Evolutionary conservation across 1,140 invertebrate genomes (phyloP).

Genomic region (Leguminivora glycinivorella): DNA sequence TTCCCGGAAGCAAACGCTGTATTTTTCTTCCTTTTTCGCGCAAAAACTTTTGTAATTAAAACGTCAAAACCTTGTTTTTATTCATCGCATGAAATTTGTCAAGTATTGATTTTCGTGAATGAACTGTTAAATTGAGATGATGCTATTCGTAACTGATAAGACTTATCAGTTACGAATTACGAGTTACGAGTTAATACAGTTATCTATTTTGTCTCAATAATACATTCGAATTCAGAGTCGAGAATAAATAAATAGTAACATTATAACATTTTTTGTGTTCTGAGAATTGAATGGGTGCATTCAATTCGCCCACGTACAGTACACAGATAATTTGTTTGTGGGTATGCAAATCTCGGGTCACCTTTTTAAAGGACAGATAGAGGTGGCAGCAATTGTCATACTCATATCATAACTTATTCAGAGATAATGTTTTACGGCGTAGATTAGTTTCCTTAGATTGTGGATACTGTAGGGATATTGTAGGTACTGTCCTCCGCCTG

Average conservation of each 20-base stretch:
- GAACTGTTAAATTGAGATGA: not conserved
- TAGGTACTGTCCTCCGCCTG: too few species aligned
- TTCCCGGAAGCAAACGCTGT: constrained; percentile 18
- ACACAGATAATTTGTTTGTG: not conserved
- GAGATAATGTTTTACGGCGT: not conserved
- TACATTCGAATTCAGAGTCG: too few species aligned
- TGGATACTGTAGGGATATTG: too few species aligned
- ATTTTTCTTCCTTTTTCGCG: constrained; percentile 16
- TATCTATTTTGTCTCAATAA: too few species aligned
- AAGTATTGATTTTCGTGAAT: constrained; percentile 8
- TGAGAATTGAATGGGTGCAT: not conserved
- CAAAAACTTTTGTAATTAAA: constrained; percentile 26
- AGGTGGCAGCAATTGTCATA: constrained; percentile 8
- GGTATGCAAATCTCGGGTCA: not conserved
- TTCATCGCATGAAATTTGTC: constrained; percentile 1
- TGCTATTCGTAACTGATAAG: not conserved
- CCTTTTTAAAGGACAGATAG: not conserved
- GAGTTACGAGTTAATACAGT: too few species aligned
- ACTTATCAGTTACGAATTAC: too few species aligned
- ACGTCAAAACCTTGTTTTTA: constrained; percentile 20
- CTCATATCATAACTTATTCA: too few species aligned
- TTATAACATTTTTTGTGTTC: not conserved
- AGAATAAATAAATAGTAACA: not conserved
- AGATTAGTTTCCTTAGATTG: not conserved
- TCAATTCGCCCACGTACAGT: not conserved